These are phyloP conservation scores for Hydrotaea cyrtoneurina DNA, from an alignment of 2,888 invertebrate species.

Conservation along the genomic window DNA sequence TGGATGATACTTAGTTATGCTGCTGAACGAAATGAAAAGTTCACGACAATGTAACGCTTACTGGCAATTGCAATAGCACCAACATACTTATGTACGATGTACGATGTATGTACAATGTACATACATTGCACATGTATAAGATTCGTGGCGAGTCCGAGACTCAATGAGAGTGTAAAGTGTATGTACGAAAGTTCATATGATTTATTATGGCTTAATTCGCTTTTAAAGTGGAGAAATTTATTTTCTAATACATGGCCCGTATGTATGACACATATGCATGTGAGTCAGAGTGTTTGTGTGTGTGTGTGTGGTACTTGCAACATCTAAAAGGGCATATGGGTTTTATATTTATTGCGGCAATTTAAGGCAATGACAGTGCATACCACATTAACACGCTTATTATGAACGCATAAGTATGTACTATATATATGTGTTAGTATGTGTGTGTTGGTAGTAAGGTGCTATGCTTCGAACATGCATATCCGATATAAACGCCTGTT, in stretches of 20 bases:
- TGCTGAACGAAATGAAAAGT: conserved; percentile 15
- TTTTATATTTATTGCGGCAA: conserved; percentile 5
- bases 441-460: background rate
- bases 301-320: conserved; percentile 2
- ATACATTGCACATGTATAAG: background rate
- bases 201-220: conserved; percentile 1
- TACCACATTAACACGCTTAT: background rate
- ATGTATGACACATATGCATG: background rate
- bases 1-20: background rate
- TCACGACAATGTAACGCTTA: background rate
- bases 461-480: conserved; percentile 16
- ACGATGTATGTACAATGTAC: no score
- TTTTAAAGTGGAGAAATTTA: conserved; percentile 21
- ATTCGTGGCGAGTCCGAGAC: conserved; percentile 20
- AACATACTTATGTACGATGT: background rate
- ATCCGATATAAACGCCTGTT: background rate
- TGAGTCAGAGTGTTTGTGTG: no score
- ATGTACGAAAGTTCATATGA: conserved; percentile 18
- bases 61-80: background rate
- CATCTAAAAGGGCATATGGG: conserved; percentile 5
- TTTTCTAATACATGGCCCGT: background rate
- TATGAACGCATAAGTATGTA: background rate
- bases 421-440: background rate
- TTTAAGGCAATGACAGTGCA: conserved; percentile 39
- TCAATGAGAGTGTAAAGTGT: conserved; percentile 11